These are phyloP conservation scores for Dorcus hopei DNA, from an alignment of 2,888 invertebrate genomes.

Conservation along the genomic window DNA sequence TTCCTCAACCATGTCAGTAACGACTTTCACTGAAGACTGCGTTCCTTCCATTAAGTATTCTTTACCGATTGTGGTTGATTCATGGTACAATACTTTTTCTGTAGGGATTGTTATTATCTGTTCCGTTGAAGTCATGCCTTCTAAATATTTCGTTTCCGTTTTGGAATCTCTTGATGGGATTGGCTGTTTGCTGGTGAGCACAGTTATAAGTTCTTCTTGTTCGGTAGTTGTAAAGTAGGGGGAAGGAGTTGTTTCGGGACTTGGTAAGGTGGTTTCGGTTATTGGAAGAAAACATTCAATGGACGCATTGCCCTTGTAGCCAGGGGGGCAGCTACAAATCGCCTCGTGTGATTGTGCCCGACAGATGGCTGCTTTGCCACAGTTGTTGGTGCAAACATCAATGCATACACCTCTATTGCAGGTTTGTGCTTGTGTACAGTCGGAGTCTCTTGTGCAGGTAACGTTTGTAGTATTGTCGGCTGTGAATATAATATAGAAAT, in stretches of 20 bases:
- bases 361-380: conserved; percentile 53
- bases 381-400: conserved; percentile 52
- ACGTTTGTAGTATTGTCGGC: conserved; percentile 47
- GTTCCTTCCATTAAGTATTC: too few species aligned
- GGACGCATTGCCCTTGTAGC: conserved; percentile 55
- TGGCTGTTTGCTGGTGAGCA: too few species aligned
- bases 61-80: too few species aligned
- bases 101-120: too few species aligned
- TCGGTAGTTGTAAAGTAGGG: conserved; percentile 5
- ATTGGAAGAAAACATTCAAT: conserved; percentile 44
- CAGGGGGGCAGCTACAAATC: conserved; percentile 49
- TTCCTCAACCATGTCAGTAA: too few species aligned
- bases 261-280: conserved; percentile 7
- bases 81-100: too few species aligned
- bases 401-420: conserved; percentile 54
- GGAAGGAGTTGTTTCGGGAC: conserved; percentile 10
- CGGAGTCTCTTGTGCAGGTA: conserved; percentile 52
- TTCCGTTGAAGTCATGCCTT: too few species aligned
- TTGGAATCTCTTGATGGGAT: too few species aligned
- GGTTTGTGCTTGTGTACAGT: conserved; percentile 54
- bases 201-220: background rate
- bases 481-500: conserved; percentile 46
- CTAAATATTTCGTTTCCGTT: too few species aligned
- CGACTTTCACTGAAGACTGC: too few species aligned
- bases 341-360: conserved; percentile 52